Evolutionary conservation across 2,797 vertebrate species (phyloP).

Genomic region (Nothura maculosa): DNA sequence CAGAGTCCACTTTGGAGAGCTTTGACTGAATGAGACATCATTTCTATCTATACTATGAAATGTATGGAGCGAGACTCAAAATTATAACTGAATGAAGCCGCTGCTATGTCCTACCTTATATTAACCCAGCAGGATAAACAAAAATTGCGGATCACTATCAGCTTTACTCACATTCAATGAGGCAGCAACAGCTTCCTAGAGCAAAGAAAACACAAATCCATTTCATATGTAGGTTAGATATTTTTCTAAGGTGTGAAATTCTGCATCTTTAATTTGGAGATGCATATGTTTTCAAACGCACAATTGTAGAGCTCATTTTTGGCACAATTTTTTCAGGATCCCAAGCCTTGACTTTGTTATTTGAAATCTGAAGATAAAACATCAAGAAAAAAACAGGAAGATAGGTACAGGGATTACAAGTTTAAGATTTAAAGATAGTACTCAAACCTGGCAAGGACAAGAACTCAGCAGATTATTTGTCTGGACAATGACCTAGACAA

Average conservation of each 20-base stretch:
- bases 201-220: background rate
- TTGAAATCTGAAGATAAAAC: slow-evolving; percentile 56
- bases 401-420: slow-evolving; percentile 23
- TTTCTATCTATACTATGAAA: slow-evolving; percentile 44
- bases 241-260: background rate
- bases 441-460: slow-evolving; percentile 26
- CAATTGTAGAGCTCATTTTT: background rate
- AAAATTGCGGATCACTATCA: slow-evolving; percentile 46
- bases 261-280: background rate
- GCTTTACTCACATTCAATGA: slow-evolving; percentile 11
- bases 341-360: background rate
- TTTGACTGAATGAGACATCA: background rate
- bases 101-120: slow-evolving; percentile 28
- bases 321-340: background rate
- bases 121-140: slow-evolving; percentile 57
- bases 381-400: background rate
- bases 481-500: background rate
- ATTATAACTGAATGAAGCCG: slow-evolving; percentile 42
- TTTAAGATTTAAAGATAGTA: slow-evolving; percentile 22
- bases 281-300: background rate
- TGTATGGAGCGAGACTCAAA: slow-evolving; percentile 20
- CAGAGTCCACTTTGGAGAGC: slow-evolving; percentile 1
- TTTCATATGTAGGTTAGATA: background rate
- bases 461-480: background rate
- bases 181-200: slow-evolving; percentile 18